Conservation (phyloP, 2,797 vertebrate species). For the Gallirallus australis region DNA sequence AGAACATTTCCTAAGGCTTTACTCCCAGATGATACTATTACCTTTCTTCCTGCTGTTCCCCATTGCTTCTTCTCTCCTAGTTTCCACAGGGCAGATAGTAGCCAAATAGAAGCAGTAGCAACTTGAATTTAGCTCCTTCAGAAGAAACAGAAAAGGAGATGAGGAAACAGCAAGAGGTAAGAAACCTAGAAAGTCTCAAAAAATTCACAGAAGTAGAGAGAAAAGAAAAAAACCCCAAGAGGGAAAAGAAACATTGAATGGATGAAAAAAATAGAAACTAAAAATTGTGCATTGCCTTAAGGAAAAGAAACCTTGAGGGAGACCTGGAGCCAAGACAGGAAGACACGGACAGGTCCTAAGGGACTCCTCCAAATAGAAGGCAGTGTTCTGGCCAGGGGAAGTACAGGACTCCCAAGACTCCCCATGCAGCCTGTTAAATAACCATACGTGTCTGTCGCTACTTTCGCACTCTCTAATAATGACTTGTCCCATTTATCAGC, state of each 20-base stretch:
- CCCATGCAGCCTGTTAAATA: neutral
- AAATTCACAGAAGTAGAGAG: neutral
- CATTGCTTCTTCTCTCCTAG: neutral
- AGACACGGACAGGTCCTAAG: neutral
- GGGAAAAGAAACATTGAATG: neutral
- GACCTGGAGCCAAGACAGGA: neutral
- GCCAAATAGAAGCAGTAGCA: neutral
- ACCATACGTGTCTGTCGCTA: rapidly evolving
- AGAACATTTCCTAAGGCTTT: neutral
- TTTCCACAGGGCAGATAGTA: neutral
- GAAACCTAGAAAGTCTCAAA: neutral
- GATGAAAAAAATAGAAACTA: neutral
- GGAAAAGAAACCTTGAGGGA: neutral
- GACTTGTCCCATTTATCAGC: neutral
- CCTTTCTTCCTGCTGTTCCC: neutral
- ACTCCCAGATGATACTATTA: neutral
- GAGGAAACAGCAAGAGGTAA: neutral
- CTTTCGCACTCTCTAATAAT: neutral
- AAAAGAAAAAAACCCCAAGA: neutral
- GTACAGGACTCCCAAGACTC: neutral
- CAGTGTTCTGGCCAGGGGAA: neutral
- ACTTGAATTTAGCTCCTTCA: neutral
- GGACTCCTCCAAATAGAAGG: neutral
- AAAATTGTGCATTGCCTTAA: neutral
- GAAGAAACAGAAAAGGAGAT: neutral